Percentiles rank a stretch among this genome's conserved stretches.
phyloP scores from a whole-genome alignment of 2,797 vertebrate genomes.

The Discoglossus pictus region DNA sequence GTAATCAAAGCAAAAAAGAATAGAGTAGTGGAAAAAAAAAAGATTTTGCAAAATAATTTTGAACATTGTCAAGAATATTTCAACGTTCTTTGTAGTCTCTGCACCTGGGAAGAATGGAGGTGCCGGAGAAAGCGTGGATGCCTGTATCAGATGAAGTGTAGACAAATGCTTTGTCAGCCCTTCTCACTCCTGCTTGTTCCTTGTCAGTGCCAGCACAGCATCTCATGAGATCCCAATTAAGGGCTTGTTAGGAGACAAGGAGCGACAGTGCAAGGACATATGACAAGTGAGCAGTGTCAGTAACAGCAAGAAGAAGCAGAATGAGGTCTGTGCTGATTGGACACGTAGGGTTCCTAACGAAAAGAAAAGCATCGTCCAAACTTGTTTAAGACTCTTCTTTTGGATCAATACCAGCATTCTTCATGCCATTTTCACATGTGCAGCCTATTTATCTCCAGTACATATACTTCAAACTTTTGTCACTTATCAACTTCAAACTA shows the following conservation, averaged over 20 bases:
- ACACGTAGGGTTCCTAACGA: background rate
- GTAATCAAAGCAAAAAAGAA: too few relatives aligned
- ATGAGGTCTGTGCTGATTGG: background rate
- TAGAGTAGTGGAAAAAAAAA: too few relatives aligned
- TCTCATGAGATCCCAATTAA: conserved; percentile 17
- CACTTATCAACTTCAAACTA: too few relatives aligned
- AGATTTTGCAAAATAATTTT: too few relatives aligned
- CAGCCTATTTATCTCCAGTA: too few relatives aligned
- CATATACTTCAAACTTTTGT: too few relatives aligned
- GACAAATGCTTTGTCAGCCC: background rate
- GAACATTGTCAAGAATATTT: too few relatives aligned
- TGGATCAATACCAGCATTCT: too few relatives aligned
- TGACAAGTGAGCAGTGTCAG: background rate
- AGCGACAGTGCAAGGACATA: conserved; percentile 3
- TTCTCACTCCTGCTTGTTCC: background rate
- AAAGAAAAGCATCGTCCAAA: background rate
- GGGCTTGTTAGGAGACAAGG: background rate
- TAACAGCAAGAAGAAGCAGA: background rate
- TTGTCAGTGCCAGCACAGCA: background rate
- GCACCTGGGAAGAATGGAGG: background rate
- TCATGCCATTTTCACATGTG: too few relatives aligned
- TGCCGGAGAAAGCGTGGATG: background rate
- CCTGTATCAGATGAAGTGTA: background rate
- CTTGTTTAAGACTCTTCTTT: too few relatives aligned
- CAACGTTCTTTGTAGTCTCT: background rate